Percentiles rank a stretch among this genome's conserved stretches.
Conservation (phyloP, 1,140 invertebrate genomes). For the Drosophila mojavensis region DNA sequence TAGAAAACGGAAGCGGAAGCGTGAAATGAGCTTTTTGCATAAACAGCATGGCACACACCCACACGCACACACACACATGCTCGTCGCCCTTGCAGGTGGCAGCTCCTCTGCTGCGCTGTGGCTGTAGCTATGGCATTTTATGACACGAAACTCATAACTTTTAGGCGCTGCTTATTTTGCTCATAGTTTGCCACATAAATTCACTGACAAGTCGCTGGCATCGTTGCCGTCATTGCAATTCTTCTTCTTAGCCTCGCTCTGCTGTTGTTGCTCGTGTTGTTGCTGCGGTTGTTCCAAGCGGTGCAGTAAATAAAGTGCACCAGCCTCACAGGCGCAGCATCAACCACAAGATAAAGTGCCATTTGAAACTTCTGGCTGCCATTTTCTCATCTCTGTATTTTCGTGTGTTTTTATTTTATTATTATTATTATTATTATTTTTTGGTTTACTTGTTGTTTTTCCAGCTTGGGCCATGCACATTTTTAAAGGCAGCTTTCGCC, state of each 20-base stretch:
- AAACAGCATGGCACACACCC: conserved; percentile 56
- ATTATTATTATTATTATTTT: background rate
- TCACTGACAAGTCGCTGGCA: conserved; percentile 57
- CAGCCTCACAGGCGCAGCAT: conserved; percentile 48
- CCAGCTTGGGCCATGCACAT: conserved; percentile 46
- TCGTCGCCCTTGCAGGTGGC: conserved; percentile 61
- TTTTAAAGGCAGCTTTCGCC: conserved; percentile 22
- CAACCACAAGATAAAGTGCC: conserved; percentile 73
- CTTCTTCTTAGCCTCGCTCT: conserved; percentile 16
- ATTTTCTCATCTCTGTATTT: conserved; percentile 43
- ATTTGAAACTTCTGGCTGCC: conserved; percentile 70
- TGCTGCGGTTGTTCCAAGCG: conserved; percentile 5
- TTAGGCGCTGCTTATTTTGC: conserved; percentile 73
- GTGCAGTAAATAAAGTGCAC: conserved; percentile 61
- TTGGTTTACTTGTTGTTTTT: conserved; percentile 26
- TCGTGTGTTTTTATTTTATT: conserved; percentile 16
- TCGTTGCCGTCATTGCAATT: conserved; percentile 50
- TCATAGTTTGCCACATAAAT: conserved; percentile 77
- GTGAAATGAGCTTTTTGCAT: conserved; percentile 81
- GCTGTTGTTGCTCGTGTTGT: background rate
- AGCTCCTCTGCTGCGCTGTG: conserved; percentile 34
- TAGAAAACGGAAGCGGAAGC: conserved; percentile 78
- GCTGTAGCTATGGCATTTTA: conserved; percentile 64
- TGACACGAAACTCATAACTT: conserved; percentile 78
- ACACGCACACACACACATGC: conserved; percentile 28